Base-by-base conservation (phyloP, 2,888 invertebrate species). In the Agrilus mali region DNA sequence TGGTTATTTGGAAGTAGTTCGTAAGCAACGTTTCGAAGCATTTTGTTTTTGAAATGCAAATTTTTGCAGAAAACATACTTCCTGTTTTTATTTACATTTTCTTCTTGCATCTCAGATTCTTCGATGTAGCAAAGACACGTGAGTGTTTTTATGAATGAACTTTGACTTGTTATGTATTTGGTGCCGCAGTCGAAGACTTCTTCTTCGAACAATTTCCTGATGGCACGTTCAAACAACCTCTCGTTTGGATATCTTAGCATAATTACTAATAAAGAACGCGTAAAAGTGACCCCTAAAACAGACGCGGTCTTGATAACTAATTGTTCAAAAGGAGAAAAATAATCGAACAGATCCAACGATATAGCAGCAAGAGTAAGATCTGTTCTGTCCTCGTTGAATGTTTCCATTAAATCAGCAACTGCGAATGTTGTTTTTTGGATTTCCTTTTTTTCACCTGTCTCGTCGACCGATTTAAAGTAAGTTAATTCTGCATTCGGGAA, bases 281-380 rank as follows among this genome's bases (percentile, higher is more conserved):
- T 69, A 44, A 79, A 67, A 5, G 71, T 59, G 34, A 68, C 65
- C 1, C 79, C 80, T 32, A 79, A 64, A 1, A 75, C 72, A 0
- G 78, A 70, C 7, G 74, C 74, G 44, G 74, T 75, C 60, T 77
- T 78, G 12, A 79, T 59, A 37, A 79, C 61, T 42, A 74, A 58
- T 53, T 79, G 77, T 55, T 78, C 75, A 55, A 74, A 75, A 1
- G 73, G 70, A 5, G 72, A 72, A 37, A 77, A 64, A n/a, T 72
- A 69, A 59, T 73, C 73, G 47, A 73, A 72, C 57, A 73, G 68
- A 48, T 73, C 71, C 67, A 73, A 68, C 47, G 72, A 66, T 45
- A 72, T 58, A 13, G 71, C 69, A 48, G 71, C 68, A 40, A 69
- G 47, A 53, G 70, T 72, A 32, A 47, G 35, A 38, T 54, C 49